These are phyloP conservation scores for Gallinago solitaria DNA, from an alignment of 2,797 vertebrate species.

Conservation along the genomic window DNA sequence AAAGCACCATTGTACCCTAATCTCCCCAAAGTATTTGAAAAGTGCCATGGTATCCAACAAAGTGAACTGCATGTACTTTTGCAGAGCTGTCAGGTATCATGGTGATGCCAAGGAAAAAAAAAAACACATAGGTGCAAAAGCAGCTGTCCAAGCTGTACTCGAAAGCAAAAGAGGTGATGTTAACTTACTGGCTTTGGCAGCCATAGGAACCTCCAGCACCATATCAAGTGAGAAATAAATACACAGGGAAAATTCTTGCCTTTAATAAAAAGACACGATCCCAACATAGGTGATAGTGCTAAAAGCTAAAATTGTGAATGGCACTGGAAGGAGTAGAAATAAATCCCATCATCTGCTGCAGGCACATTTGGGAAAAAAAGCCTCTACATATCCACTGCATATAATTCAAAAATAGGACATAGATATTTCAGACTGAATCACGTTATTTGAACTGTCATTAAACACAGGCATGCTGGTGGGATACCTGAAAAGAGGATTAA, in stretches of 20 bases:
- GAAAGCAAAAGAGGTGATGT: not conserved
- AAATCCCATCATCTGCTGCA: not conserved
- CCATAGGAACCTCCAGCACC: not conserved
- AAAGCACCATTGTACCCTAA: not conserved
- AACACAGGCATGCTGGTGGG: not conserved
- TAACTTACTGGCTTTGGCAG: not conserved
- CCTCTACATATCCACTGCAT: not conserved
- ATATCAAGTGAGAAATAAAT: not conserved
- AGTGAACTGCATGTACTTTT: not conserved
- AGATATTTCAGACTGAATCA: not conserved
- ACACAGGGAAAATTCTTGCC: not conserved
- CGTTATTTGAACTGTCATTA: not conserved
- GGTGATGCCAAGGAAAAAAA: not conserved
- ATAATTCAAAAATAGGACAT: not conserved
- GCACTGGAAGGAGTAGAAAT: not conserved
- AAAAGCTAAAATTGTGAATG: not conserved
- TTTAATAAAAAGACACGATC: not conserved
- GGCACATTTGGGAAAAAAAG: not conserved
- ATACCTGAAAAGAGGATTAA: not conserved
- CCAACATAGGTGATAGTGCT: not conserved
- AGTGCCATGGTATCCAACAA: not conserved
- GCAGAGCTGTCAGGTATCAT: not conserved
- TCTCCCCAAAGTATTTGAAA: not conserved
- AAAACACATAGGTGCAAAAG: not conserved
- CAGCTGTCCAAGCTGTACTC: not conserved